Conservation (phyloP, 2,888 invertebrate genomes). For the Argynnis bischoffii region DNA sequence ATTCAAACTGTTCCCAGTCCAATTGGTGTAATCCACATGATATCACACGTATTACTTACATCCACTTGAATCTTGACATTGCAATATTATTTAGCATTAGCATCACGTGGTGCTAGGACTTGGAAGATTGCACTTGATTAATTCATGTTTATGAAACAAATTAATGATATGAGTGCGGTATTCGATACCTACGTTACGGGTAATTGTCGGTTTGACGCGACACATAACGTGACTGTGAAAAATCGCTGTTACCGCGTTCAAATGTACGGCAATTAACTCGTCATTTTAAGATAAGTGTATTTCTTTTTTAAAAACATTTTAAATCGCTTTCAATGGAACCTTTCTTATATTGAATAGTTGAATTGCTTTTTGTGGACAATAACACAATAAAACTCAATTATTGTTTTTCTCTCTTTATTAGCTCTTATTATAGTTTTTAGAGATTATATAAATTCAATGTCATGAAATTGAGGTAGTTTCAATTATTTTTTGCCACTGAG, state of each 20-base stretch:
- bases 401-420: slow-evolving; percentile 2
- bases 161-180: slow-evolving; percentile 58
- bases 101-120: slow-evolving; percentile 59
- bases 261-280: not conserved
- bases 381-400: not conserved
- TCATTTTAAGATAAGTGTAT: not conserved
- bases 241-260: slow-evolving; percentile 3
- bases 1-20: slow-evolving; percentile 42
- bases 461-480: slow-evolving; percentile 11
- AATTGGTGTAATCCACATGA: slow-evolving; percentile 61
- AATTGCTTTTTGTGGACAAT: no score
- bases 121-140: slow-evolving; percentile 54
- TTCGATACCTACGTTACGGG: slow-evolving; percentile 42
- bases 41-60: slow-evolving; percentile 56
- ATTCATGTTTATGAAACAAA: slow-evolving; percentile 79
- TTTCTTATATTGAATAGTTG: no score
- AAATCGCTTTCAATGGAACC: not conserved
- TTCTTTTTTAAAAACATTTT: no score
- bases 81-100: slow-evolving; percentile 61
- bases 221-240: slow-evolving; percentile 27
- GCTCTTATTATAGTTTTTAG: slow-evolving; percentile 17
- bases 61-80: slow-evolving; percentile 70
- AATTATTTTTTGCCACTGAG: slow-evolving; percentile 27
- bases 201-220: slow-evolving; percentile 42
- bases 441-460: slow-evolving; percentile 11